Evolutionary conservation across 2,113 vertebrate species (phyloP), one percentile per base, ranked within the genome.

Genomic region (Archocentrus centrarchus): DNA sequence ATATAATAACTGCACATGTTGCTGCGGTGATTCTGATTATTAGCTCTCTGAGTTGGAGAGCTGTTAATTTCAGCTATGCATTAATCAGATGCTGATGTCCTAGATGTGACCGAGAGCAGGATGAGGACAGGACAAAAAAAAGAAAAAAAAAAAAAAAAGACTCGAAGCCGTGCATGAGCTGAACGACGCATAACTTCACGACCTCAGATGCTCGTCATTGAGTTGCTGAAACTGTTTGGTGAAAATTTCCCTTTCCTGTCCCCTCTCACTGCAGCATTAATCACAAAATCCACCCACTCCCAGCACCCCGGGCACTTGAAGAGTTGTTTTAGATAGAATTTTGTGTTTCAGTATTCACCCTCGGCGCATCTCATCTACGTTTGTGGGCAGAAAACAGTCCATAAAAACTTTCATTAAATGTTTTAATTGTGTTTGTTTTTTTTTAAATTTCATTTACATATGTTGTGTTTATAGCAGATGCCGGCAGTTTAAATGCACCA

Each of bases 21-120:
- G 83, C 80, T 88, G 68, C 59, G 73, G 76, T 82, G 44, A 61
- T 81, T 86, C 39, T 73, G 59, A 73, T 88, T 81, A 86, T 89
- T 83, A 80, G 79, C 59, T 66, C 57, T 73, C 80, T 66, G 61
- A 81, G 37, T 79, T 73, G 64, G 17, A 58, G 63, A 90, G 68
- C 41, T 86, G n/a, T 84, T 89, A 11, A 81, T 86, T 85, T 78
- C 59, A 80, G 82, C 86, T 11, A 2, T 37, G 60, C 79, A 86
- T 91, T 85, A 84, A 89, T 88, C 82, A 84, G 88, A 58, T 55
- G 30, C 24, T 59, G 47, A 76, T 81, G 82, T 60, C 55, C 17
- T 11, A n/a, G 61, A 73, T 13, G 35, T 63, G 80, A 76, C 5
- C 37, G 76, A 58, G 78, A 84, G 75, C 30, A 53, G 60, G 80